phyloP scores from a whole-genome alignment of 2,113 vertebrate genomes.

The Hipposideros armiger region DNA sequence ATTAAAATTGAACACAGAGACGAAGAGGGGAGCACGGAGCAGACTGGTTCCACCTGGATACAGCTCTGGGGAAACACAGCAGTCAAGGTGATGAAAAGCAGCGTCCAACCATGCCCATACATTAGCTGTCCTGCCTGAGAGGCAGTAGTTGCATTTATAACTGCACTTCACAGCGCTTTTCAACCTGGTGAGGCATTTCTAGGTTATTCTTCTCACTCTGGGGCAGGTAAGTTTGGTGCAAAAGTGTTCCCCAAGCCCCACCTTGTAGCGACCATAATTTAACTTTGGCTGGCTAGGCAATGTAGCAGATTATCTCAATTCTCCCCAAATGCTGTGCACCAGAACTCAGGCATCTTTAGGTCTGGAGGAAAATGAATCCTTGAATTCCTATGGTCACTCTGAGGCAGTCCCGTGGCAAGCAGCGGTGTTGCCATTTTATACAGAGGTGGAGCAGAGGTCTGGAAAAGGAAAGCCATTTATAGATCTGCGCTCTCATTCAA shows the following conservation, averaged over 20 bases:
- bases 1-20: slow-evolving; percentile 74
- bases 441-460: background rate
- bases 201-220: slow-evolving; percentile 47
- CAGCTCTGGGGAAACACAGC: slow-evolving; percentile 50
- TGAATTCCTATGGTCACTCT: background rate
- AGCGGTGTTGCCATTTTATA: background rate
- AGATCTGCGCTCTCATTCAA: background rate
- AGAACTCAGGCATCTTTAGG: background rate
- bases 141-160: slow-evolving; percentile 8
- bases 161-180: background rate
- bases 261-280: background rate
- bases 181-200: slow-evolving; percentile 36
- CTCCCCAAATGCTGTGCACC: background rate
- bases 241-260: background rate
- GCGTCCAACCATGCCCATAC: background rate
- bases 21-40: background rate
- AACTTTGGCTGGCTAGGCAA: background rate
- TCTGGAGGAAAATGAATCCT: background rate
- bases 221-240: slow-evolving; percentile 46
- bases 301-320: background rate
- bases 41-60: slow-evolving; percentile 67
- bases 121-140: slow-evolving; percentile 43
- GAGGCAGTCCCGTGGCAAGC: background rate
- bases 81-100: slow-evolving; percentile 67
- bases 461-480: background rate